Percentiles rank a stretch among this genome's conserved stretches.
Conservation (phyloP, 2,797 vertebrate species). For the Dermochelys coriacea region DNA sequence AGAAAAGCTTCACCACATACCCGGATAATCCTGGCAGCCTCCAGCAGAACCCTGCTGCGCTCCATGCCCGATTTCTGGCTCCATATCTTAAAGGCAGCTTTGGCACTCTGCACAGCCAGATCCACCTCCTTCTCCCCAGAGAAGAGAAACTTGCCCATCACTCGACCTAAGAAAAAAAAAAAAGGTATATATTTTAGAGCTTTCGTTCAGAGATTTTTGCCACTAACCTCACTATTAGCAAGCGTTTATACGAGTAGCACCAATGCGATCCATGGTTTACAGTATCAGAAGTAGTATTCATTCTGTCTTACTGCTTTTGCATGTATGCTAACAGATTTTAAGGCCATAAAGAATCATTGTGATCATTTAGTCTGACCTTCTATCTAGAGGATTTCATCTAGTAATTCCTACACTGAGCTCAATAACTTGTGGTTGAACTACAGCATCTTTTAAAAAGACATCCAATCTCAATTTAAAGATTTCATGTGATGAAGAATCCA, state of each 20-base stretch:
- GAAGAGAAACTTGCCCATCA: constrained; percentile 88
- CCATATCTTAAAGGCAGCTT: constrained; percentile 90
- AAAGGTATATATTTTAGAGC: not conserved
- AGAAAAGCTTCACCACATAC: constrained; percentile 66
- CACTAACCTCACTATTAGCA: not conserved
- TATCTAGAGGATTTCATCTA: not conserved
- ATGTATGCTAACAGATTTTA: not conserved
- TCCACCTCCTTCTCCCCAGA: constrained; percentile 92
- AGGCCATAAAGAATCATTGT: not conserved
- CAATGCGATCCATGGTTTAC: not conserved
- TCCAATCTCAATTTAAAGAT: not conserved
- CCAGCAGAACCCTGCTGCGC: constrained; percentile 89
- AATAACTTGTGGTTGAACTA: not conserved
- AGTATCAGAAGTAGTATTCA: not conserved
- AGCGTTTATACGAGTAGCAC: not conserved
- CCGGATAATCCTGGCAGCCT: constrained; percentile 95
- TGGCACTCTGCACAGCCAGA: constrained; percentile 90
- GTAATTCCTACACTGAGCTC: not conserved
- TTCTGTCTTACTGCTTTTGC: not conserved
- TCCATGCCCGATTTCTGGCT: constrained; percentile 91
- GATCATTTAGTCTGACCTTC: not conserved
- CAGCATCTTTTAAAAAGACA: not conserved
- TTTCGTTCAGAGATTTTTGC: not conserved
- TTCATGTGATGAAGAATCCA: not conserved
- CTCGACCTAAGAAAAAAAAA: constrained; percentile 82